phyloP scores from a whole-genome alignment of 2,113 vertebrate genomes.

The Tichodroma muraria region DNA sequence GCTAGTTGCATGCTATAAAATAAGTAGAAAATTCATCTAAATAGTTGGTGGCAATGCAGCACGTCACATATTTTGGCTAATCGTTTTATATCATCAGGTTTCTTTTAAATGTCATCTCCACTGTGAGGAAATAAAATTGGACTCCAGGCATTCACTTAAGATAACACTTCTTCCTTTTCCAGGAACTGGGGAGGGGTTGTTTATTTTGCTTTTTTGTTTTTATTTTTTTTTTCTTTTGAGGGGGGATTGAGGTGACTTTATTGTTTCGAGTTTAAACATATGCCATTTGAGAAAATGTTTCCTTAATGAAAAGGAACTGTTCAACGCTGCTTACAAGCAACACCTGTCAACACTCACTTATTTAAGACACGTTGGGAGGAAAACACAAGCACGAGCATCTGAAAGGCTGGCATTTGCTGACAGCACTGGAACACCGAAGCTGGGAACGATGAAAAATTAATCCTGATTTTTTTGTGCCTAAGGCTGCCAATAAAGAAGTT shows the following conservation, averaged over 20 bases:
- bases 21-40: not conserved
- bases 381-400: not conserved
- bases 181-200: not conserved
- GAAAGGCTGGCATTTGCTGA: not conserved
- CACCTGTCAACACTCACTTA: not conserved
- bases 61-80: not conserved
- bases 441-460: not conserved
- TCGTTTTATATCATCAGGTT: not conserved
- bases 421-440: not conserved
- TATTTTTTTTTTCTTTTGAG: not conserved
- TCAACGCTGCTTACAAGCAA: not conserved
- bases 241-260: not conserved
- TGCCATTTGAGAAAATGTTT: not conserved
- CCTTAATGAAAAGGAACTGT: not conserved
- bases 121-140: not conserved
- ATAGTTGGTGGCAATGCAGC: slow-evolving; percentile 13
- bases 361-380: not conserved
- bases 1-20: not conserved
- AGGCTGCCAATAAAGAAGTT: not conserved
- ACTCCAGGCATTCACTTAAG: not conserved
- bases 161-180: not conserved
- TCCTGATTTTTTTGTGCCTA: not conserved
- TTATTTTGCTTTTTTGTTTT: not conserved
- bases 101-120: not conserved
- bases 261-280: not conserved